A percentile compares a stretch with the other conserved stretches of the same genome.
These are phyloP conservation scores for Bombus confusus DNA, from an alignment of 1,140 invertebrate species.

Conservation along the genomic window DNA sequence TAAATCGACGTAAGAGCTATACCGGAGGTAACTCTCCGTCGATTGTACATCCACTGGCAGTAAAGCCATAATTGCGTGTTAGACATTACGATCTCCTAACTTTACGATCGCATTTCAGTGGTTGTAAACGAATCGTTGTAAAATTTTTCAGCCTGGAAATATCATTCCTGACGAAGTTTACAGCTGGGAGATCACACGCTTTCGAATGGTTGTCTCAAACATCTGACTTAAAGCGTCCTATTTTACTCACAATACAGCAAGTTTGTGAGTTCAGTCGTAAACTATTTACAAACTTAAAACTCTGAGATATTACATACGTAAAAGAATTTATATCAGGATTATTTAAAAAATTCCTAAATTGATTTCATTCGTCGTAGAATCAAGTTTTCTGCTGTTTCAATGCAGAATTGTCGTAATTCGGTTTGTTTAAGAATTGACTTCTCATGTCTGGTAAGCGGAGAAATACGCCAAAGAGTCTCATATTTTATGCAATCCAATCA, in stretches of 20 bases:
- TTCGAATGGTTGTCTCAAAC: constrained; percentile 7
- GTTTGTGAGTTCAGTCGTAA: background rate
- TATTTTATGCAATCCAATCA: background rate
- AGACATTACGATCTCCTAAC: constrained; percentile 16
- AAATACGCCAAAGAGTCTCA: background rate
- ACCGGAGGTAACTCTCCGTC: background rate
- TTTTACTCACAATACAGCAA: background rate
- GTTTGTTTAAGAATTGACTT: background rate
- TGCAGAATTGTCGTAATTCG: background rate
- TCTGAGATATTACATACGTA: too few species aligned
- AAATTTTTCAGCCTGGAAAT: constrained; percentile 33
- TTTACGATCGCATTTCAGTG: constrained; percentile 14
- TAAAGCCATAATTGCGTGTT: constrained; percentile 27
- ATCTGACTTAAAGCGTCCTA: constrained; percentile 11
- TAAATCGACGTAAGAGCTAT: background rate
- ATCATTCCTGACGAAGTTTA: background rate
- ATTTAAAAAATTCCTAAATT: too few species aligned
- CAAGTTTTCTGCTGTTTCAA: too few species aligned
- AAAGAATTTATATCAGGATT: too few species aligned
- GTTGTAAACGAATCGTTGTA: constrained; percentile 41
- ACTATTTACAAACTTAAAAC: too few species aligned
- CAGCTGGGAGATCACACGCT: background rate
- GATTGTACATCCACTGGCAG: background rate
- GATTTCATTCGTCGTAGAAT: too few species aligned
- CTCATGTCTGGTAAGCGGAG: background rate